Evolutionary conservation across 2,113 vertebrate species (phyloP).

Genomic region (Kryptolebias marmoratus): DNA sequence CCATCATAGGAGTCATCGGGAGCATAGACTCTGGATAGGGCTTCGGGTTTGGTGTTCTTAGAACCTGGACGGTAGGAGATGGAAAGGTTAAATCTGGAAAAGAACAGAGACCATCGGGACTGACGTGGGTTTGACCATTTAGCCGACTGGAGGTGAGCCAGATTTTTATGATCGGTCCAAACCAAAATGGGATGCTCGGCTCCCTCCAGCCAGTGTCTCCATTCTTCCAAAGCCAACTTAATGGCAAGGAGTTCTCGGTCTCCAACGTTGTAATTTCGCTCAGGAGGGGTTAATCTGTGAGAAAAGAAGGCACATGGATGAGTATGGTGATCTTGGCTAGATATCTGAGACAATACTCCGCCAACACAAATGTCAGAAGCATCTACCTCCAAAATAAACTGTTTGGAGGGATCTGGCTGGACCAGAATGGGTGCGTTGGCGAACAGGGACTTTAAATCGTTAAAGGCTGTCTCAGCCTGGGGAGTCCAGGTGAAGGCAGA

Average conservation of each 20-base stretch:
- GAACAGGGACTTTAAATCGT: not conserved
- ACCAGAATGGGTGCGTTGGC: not conserved
- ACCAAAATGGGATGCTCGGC: not conserved
- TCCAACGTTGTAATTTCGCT: too few species aligned
- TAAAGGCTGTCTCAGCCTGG: not conserved
- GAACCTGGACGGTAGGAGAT: not conserved
- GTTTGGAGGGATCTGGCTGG: not conserved
- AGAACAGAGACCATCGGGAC: not conserved
- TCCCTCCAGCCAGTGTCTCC: not conserved
- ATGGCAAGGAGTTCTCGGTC: not conserved
- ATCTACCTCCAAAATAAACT: not conserved
- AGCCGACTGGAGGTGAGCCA: not conserved
- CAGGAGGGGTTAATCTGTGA: too few species aligned
- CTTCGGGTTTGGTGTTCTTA: not conserved
- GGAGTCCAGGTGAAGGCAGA: not conserved
- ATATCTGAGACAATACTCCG: not conserved
- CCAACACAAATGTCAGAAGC: not conserved
- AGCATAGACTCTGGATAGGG: too few species aligned
- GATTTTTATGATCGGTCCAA: not conserved
- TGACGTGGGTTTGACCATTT: not conserved
- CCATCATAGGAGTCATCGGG: too few species aligned
- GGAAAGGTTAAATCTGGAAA: not conserved
- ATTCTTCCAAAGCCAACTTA: not conserved
- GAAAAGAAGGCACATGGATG: not conserved
- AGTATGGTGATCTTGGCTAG: not conserved